Percentiles rank a stretch among this genome's conserved stretches.
phyloP scores from a whole-genome alignment of 2,113 vertebrate genomes.

The Spea multiplicata region DNA sequence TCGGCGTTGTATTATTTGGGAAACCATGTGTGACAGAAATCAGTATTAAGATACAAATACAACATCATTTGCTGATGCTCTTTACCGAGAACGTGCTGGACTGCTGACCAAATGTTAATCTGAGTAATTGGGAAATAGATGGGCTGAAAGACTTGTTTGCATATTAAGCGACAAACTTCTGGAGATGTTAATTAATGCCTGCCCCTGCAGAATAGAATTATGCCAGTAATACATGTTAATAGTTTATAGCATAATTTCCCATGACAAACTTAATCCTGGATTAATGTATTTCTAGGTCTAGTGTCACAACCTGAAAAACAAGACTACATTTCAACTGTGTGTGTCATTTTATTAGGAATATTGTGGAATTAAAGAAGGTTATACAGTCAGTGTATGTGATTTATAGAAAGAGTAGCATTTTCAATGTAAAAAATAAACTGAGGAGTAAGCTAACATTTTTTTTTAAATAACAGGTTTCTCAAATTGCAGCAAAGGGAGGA shows the following conservation, averaged over 20 bases:
- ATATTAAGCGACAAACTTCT: background rate
- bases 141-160: background rate
- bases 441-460: too few relatives aligned
- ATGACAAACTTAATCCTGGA: background rate
- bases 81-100: background rate
- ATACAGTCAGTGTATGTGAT: background rate
- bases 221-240: background rate
- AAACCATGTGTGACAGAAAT: too few relatives aligned
- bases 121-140: background rate
- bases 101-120: background rate
- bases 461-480: too few relatives aligned
- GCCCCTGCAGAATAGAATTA: conserved; percentile 1
- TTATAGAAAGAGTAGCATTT: background rate
- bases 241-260: background rate
- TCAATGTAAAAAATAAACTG: too few relatives aligned
- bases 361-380: background rate
- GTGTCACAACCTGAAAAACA: background rate
- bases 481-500: too few relatives aligned
- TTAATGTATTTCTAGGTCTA: background rate
- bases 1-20: background rate
- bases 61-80: too few relatives aligned
- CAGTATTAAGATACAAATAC: too few relatives aligned
- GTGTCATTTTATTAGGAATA: background rate
- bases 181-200: background rate
- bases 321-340: background rate